phyloP scores from a whole-genome alignment of 2,797 vertebrate species.

The Pogoniulus pusillus region DNA sequence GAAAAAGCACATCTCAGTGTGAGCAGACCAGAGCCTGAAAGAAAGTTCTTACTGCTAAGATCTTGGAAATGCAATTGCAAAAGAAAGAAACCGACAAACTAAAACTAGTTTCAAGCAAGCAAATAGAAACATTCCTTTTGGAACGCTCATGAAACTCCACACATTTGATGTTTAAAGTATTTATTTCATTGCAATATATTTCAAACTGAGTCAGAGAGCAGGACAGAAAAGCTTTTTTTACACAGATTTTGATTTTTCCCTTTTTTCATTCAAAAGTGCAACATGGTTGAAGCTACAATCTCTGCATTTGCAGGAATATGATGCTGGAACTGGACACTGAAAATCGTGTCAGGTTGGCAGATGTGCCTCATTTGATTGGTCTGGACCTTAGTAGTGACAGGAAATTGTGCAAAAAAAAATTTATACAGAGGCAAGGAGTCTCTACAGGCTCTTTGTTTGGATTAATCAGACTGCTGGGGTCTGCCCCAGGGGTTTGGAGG shows the following conservation, averaged over 20 bases:
- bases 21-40: neutral
- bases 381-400: neutral
- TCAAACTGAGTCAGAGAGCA: neutral
- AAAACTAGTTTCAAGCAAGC: slow-evolving; percentile 1
- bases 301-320: neutral
- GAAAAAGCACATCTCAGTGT: neutral
- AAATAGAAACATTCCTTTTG: neutral
- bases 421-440: neutral
- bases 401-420: neutral
- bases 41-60: neutral
- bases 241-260: neutral
- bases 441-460: neutral
- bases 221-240: neutral
- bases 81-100: neutral
- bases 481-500: neutral
- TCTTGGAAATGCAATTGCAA: neutral
- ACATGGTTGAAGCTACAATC: neutral
- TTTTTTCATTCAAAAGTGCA: rapidly evolving
- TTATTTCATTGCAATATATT: neutral
- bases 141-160: neutral
- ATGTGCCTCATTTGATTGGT: neutral
- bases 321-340: neutral
- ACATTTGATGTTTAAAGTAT: neutral
- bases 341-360: neutral
- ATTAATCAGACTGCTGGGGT: slow-evolving; percentile 1